A percentile compares a stretch with the other conserved stretches of the same genome.
Conservation (phyloP, 2,113 vertebrate species). For the Mustela lutreola region DNA sequence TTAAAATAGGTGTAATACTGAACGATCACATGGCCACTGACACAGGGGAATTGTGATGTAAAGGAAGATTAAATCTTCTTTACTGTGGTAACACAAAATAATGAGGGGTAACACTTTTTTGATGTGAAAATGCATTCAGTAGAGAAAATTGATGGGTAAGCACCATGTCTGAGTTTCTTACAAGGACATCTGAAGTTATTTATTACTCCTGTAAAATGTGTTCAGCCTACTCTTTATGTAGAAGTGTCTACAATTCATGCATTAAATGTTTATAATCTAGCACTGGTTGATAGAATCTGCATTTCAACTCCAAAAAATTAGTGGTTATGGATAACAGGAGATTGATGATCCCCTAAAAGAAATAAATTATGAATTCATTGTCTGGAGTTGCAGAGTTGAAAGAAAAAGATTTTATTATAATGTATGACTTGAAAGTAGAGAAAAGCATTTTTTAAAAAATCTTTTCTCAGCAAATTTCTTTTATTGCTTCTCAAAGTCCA, state of each 20-base stretch:
- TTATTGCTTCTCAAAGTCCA: conserved; percentile 72
- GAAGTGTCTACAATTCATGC: conserved; percentile 67
- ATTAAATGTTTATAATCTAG: conserved; percentile 56
- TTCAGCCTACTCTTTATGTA: conserved; percentile 45
- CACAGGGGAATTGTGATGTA: conserved; percentile 64
- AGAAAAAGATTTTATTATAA: conserved; percentile 72
- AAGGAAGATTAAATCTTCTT: conserved; percentile 63
- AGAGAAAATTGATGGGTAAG: conserved; percentile 64
- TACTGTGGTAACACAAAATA: conserved; percentile 59
- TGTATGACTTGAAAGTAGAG: conserved; percentile 72
- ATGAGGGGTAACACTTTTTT: conserved; percentile 45
- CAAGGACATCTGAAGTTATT: conserved; percentile 66
- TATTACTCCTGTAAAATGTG: conserved; percentile 68
- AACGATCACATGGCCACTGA: conserved; percentile 42
- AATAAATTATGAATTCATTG: conserved; percentile 69
- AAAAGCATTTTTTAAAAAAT: conserved; percentile 53
- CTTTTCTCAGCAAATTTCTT: conserved; percentile 76
- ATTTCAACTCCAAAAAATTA: conserved; percentile 60
- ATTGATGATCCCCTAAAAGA: conserved; percentile 58
- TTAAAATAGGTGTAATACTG: not conserved
- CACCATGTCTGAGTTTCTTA: conserved; percentile 44
- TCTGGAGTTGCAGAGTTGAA: conserved; percentile 62
- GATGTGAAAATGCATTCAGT: conserved; percentile 8
- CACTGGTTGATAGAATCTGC: conserved; percentile 62
- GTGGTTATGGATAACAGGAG: conserved; percentile 63